Evolutionary conservation across 2,113 vertebrate species (phyloP).

Genomic region (Pelusios castaneus): DNA sequence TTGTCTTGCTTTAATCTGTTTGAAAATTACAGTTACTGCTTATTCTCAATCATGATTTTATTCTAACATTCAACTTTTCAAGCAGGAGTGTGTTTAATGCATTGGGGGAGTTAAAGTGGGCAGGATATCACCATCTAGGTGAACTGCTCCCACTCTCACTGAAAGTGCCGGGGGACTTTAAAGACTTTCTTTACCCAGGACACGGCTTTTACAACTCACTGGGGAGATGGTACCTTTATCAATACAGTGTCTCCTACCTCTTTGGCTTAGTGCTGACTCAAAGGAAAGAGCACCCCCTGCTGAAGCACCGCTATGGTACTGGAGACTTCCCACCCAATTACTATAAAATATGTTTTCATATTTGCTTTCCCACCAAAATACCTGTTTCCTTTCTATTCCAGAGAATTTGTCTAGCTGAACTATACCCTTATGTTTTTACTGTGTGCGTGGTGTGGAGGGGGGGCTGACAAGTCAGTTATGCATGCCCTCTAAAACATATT

Average conservation of each 20-base stretch:
- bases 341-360: background rate
- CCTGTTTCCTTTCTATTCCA: background rate
- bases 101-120: background rate
- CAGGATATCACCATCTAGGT: background rate
- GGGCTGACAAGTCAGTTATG: background rate
- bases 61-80: background rate
- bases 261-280: background rate
- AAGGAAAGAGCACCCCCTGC: background rate
- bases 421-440: accelerated
- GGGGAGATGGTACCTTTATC: background rate
- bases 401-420: background rate
- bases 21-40: background rate
- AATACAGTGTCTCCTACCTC: background rate
- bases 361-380: background rate
- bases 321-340: background rate
- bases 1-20: background rate
- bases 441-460: accelerated
- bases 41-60: background rate
- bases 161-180: background rate
- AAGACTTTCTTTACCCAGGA: background rate
- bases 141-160: background rate
- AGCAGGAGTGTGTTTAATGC: background rate
- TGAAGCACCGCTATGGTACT: background rate
- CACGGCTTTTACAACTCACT: accelerated
- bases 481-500: slow-evolving; percentile 10